phyloP scores from a whole-genome alignment of 2,888 invertebrate species.

The Chloroclysta siterata region DNA sequence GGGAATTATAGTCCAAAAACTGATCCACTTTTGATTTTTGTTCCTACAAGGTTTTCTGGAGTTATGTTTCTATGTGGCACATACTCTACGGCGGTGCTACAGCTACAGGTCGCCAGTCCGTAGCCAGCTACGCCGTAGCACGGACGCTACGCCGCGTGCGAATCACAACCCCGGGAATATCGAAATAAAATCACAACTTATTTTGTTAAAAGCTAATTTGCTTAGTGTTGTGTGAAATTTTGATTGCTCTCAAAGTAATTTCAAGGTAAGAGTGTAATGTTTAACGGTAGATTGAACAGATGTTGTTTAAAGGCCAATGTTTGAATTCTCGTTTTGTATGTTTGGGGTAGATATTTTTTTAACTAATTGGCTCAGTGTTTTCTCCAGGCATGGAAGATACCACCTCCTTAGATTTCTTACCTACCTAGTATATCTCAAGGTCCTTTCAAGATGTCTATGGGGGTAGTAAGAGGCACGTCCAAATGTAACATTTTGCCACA shows the following conservation, averaged over 20 bases:
- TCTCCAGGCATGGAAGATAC: no score
- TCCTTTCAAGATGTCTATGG: no score
- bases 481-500: no score
- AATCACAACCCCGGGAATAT: conserved; percentile 4
- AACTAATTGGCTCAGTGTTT: no score
- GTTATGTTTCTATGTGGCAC: not conserved
- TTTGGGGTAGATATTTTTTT: no score
- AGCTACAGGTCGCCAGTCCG: conserved; percentile 68
- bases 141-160: conserved; percentile 46
- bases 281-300: not conserved
- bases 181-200: conserved; percentile 15
- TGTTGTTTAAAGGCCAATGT: not conserved
- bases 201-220: not conserved
- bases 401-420: no score
- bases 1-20: no score
- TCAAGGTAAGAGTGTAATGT: conserved; percentile 16
- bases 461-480: no score
- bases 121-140: conserved; percentile 64
- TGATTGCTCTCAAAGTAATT: not conserved
- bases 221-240: not conserved
- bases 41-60: no score
- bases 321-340: no score
- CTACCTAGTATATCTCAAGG: no score
- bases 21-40: no score
- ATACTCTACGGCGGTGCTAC: conserved; percentile 47